Conservation (phyloP, 2,888 invertebrate species). For the Ryuthela nishihirai region DNA sequence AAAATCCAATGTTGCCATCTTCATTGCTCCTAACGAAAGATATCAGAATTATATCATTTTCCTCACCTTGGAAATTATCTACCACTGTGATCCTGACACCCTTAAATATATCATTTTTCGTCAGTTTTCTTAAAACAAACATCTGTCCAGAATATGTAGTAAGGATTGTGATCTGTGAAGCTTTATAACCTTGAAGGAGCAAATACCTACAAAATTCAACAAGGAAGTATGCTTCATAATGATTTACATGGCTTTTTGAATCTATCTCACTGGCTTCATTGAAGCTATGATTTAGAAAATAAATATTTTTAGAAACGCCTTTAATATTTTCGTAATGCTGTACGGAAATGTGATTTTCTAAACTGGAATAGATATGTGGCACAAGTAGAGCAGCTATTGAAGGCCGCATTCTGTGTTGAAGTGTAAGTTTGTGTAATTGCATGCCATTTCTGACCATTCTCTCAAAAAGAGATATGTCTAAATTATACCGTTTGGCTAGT, state of each 20-base stretch:
- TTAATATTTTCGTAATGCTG: slow-evolving; percentile 41
- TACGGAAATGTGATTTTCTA: slow-evolving; percentile 43
- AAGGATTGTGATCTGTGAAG: slow-evolving; percentile 49
- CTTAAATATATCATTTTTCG: not conserved
- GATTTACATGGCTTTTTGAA: slow-evolving; percentile 42
- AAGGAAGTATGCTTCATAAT: slow-evolving; percentile 45
- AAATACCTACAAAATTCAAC: slow-evolving; percentile 42
- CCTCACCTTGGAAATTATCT: slow-evolving; percentile 46
- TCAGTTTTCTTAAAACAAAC: slow-evolving; percentile 29
- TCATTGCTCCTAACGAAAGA: slow-evolving; percentile 45
- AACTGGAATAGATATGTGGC: slow-evolving; percentile 47
- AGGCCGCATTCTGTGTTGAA: slow-evolving; percentile 52
- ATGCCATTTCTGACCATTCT: slow-evolving; percentile 45
- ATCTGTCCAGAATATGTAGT: slow-evolving; percentile 49
- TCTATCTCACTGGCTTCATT: slow-evolving; percentile 27
- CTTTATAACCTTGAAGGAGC: slow-evolving; percentile 44
- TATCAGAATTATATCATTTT: slow-evolving; percentile 45
- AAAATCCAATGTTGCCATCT: slow-evolving; percentile 47
- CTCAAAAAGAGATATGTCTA: slow-evolving; percentile 53
- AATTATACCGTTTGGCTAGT: slow-evolving; percentile 49
- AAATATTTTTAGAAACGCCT: slow-evolving; percentile 46
- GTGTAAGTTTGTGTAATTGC: slow-evolving; percentile 46
- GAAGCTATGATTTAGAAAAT: slow-evolving; percentile 44
- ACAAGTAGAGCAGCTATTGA: slow-evolving; percentile 49
- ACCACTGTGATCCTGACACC: slow-evolving; percentile 39